phyloP scores from a whole-genome alignment of 2,113 vertebrate genomes.

The Tragelaphus strepsiceros region DNA sequence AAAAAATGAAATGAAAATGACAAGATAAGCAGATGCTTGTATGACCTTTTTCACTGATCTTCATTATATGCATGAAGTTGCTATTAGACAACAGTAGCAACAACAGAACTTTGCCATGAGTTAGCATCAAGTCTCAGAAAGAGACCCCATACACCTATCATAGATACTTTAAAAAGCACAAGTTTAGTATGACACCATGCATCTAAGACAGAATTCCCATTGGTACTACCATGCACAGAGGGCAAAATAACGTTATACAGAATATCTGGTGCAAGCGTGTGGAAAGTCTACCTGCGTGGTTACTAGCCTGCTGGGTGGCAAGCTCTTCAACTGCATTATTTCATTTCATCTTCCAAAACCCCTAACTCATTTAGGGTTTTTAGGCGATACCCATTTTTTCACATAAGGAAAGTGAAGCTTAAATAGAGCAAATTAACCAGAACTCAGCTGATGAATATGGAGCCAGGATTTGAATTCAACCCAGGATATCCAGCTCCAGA shows the following conservation, averaged over 20 bases:
- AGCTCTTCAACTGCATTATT: neutral
- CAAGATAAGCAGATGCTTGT: neutral
- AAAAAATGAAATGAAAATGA: constrained; percentile 2
- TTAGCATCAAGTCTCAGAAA: neutral
- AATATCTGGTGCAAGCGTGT: neutral
- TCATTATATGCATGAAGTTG: neutral
- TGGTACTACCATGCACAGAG: neutral
- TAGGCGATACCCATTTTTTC: neutral
- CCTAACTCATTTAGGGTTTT: neutral
- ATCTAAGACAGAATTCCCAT: neutral
- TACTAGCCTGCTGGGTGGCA: neutral
- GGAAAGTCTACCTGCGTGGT: neutral
- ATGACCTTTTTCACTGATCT: neutral
- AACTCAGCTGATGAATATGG: neutral
- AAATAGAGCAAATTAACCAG: neutral
- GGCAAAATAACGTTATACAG: neutral
- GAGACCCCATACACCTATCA: neutral
- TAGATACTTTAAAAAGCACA: neutral
- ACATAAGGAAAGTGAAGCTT: neutral
- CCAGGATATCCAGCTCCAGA: neutral
- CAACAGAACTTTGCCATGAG: neutral
- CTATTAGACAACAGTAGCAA: neutral
- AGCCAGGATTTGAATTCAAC: neutral
- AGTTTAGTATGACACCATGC: neutral
- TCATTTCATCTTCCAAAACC: neutral